Conservation (phyloP, 2,888 invertebrate species). For the Kuschelorhynchus macadamiae region DNA sequence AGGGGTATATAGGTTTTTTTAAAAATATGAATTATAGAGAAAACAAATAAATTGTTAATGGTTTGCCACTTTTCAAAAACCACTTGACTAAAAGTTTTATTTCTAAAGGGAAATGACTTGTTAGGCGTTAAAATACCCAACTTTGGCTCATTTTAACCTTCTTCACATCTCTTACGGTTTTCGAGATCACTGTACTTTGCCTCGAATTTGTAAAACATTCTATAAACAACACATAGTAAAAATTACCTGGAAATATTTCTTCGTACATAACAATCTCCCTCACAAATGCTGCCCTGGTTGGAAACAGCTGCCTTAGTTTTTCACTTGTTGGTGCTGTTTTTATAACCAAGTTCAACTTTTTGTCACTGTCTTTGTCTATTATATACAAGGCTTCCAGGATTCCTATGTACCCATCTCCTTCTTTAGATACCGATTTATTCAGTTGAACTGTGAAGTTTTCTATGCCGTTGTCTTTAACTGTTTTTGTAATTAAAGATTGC, state of each 20-base stretch:
- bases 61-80: no score
- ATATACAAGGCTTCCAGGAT: conserved; percentile 20
- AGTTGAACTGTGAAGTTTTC: conserved; percentile 1
- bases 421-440: conserved; percentile 10
- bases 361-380: conserved; percentile 27
- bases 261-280: conserved; percentile 37
- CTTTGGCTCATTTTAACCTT: no score
- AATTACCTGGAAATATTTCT: conserved; percentile 41
- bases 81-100: no score
- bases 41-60: no score
- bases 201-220: no score
- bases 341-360: conserved; percentile 23
- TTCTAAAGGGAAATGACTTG: no score
- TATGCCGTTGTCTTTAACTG: conserved; percentile 11
- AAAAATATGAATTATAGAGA: no score
- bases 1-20: no score
- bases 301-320: conserved; percentile 34
- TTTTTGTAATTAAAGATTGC: conserved; percentile 6
- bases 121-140: no score
- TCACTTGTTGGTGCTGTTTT: conserved; percentile 28
- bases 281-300: conserved; percentile 29
- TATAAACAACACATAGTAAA: no score
- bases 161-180: no score
- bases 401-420: conserved; percentile 42
- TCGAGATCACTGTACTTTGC: no score